These are phyloP conservation scores for Echinops telfairi DNA, from an alignment of 2,113 vertebrate species.

Conservation along the genomic window DNA sequence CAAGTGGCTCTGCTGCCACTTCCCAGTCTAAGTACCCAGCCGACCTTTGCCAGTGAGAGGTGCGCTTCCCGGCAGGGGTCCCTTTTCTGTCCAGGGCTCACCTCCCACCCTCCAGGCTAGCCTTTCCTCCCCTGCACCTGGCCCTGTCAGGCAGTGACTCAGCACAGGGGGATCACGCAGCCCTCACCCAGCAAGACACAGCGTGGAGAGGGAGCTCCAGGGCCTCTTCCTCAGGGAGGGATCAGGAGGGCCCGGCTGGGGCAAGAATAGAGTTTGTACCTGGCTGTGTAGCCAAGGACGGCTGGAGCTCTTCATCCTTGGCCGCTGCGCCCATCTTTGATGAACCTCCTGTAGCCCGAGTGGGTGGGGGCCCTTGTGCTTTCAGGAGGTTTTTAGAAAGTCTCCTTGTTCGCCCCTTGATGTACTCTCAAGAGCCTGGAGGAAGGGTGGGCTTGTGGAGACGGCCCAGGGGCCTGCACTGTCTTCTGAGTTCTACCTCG, in stretches of 20 bases:
- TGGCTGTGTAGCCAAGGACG: neutral
- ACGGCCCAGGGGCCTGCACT: neutral
- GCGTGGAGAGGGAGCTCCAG: rapidly evolving
- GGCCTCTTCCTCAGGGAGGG: neutral
- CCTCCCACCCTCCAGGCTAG: neutral
- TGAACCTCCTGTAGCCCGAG: neutral
- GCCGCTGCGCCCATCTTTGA: neutral
- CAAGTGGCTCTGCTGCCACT: neutral
- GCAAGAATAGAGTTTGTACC: neutral
- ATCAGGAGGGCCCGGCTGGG: rapidly evolving
- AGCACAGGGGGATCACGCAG: neutral
- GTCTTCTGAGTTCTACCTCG: neutral
- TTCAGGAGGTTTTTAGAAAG: constrained; percentile 56
- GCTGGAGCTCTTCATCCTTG: neutral
- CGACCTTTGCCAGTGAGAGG: rapidly evolving
- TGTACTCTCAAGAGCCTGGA: constrained; percentile 10
- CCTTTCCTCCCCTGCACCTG: neutral
- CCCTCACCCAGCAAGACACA: neutral
- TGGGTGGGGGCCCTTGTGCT: neutral
- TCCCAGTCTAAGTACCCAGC: neutral
- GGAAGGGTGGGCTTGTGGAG: constrained; percentile 60
- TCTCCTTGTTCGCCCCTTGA: neutral
- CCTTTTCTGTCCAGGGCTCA: neutral
- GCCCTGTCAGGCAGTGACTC: neutral
- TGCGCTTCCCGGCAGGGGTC: neutral